Conservation (phyloP, 2,113 vertebrate genomes). For the Malaclemys terrapin region DNA sequence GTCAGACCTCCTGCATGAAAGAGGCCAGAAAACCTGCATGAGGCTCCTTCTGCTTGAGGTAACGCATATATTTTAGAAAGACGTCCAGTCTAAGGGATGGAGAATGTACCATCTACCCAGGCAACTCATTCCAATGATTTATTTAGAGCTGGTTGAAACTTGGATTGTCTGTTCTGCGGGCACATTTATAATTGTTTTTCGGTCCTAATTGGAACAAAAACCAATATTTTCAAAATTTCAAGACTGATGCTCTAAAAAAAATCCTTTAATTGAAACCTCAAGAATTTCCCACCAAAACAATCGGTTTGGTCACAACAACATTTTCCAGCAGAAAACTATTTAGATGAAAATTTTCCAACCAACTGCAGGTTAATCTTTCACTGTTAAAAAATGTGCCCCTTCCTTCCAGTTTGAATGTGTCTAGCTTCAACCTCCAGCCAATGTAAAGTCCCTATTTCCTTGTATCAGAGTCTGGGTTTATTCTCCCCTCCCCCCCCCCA, state of each 20-base stretch:
- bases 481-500: too few species aligned
- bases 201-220: neutral
- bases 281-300: neutral
- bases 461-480: neutral
- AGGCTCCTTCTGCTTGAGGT: neutral
- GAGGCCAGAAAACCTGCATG: too few species aligned
- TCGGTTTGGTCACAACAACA: neutral
- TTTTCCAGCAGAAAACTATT: neutral
- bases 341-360: neutral
- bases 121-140: neutral
- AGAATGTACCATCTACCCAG: neutral
- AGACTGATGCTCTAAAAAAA: constrained; percentile 18
- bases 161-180: neutral
- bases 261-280: neutral
- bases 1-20: too few species aligned
- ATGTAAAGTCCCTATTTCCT: neutral
- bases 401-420: neutral
- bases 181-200: neutral
- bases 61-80: neutral
- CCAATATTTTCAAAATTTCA: neutral
- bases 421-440: neutral
- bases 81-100: neutral
- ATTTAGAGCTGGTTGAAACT: neutral
- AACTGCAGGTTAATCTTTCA: neutral
- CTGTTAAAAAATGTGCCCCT: neutral